phyloP scores from a whole-genome alignment of 2,888 invertebrate genomes.

The Limnephilus lunatus region DNA sequence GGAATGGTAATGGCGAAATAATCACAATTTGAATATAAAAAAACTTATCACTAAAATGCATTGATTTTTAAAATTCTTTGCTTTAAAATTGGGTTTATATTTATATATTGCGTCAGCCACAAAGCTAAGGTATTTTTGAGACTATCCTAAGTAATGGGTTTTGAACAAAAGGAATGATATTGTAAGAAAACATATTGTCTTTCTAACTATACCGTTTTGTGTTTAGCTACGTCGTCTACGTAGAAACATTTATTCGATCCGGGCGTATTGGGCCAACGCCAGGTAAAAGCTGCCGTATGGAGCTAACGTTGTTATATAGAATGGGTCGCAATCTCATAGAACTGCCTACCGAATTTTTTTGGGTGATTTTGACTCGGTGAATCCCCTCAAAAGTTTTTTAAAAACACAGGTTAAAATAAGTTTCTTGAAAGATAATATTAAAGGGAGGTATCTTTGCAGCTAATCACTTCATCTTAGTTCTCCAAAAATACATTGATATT shows the following conservation, averaged over 20 bases:
- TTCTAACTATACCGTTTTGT: neutral
- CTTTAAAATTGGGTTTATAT: too few species aligned
- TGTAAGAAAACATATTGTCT: neutral
- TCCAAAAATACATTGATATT: neutral
- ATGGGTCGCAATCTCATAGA: neutral
- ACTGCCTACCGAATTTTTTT: neutral
- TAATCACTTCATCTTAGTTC: neutral
- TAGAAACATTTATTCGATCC: neutral
- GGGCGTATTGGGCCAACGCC: neutral
- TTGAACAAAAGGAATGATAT: neutral
- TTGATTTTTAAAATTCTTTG: too few species aligned
- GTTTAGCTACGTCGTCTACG: neutral
- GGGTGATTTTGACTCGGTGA: neutral
- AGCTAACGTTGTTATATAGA: neutral
- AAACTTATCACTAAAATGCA: too few species aligned
- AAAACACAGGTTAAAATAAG: neutral
- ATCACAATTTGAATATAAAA: too few species aligned
- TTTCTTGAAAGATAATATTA: too few species aligned
- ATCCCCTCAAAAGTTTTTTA: neutral
- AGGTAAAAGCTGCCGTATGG: neutral
- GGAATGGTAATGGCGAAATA: too few species aligned
- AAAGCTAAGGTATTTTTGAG: too few species aligned
- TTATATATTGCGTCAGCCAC: too few species aligned
- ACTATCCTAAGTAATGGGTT: too few species aligned
- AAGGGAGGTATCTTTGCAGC: too few species aligned